Evolutionary conservation across 2,888 invertebrate genomes (phyloP), one percentile per base, ranked within the genome.

Genomic region (Agriotes lineatus): DNA sequence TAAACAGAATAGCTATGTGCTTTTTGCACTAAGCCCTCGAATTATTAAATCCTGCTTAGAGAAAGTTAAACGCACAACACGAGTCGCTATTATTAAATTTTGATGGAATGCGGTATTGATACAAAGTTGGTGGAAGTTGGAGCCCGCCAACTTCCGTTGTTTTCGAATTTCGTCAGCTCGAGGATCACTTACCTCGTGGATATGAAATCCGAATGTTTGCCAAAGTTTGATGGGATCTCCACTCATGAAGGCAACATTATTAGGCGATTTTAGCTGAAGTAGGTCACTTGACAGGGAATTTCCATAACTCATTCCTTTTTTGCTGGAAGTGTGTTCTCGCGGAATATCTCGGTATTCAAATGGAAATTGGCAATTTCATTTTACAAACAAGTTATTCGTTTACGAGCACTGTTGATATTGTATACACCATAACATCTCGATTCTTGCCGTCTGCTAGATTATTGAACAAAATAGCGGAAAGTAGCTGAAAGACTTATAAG

Each of bases 291-390:
- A 45, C 35, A 56, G 20, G 35, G 50, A 60, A 54, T 54, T 66
- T 60, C 66, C 66, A 54, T 54, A 54, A 54, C 59, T 66, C 58
- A 35, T 54, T 66, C 18, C 48, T 52, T 52, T 66, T 60, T 56
- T 64, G 48, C 37, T 12, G 22, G 25, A 62, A 50, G 56, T 62
- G 57, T 57, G 50, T 68, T 68, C 56, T 58, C 62, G 19, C 39
- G 52, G 67, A 62, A 73, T 73, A 75, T 76, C 74, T 72, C 69
- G 64, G 76, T 71, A 79, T 79, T 78, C 75, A 77, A 66, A 73
- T 70, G 75, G 73, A 80, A 81, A 81, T 80, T 81, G 81, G 72
- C 79, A 80, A 81, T 81, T 81, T 79, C 79, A 76, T 78, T 77
- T 76, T 74, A 78, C 80, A 80, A 79, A 80, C 79, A 81, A 79